A percentile compares a stretch with the other conserved stretches of the same genome.
Conservation (phyloP, 2,113 vertebrate genomes). For the Siniperca knerii region DNA sequence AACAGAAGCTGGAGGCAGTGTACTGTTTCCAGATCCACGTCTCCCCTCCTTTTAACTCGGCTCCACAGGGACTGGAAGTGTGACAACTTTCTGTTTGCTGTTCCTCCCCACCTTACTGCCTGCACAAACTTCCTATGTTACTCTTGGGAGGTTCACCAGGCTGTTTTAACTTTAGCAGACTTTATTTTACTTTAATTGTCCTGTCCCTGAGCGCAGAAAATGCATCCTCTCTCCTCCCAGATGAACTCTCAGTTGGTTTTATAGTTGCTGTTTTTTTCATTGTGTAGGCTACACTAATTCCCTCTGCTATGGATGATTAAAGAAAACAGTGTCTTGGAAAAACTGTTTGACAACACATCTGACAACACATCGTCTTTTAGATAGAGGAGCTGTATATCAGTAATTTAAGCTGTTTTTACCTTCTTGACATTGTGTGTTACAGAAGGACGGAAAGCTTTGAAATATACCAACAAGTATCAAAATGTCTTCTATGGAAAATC, state of each 20-base stretch:
- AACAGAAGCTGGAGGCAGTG: constrained; percentile 67
- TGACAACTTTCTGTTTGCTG: constrained; percentile 77
- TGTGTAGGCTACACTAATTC: constrained; percentile 41
- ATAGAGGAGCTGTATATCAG: constrained; percentile 34
- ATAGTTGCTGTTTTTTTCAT: constrained; percentile 43
- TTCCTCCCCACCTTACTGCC: constrained; percentile 73
- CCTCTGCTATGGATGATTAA: constrained; percentile 63
- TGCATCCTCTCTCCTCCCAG: constrained; percentile 55
- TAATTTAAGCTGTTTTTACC: constrained; percentile 19
- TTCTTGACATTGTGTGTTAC: neutral
- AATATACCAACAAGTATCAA: constrained; percentile 25
- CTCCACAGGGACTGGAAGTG: constrained; percentile 74
- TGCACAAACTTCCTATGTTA: constrained; percentile 66
- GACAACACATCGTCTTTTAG: constrained; percentile 32
- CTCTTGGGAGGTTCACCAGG: constrained; percentile 68
- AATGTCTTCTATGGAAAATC: constrained; percentile 7
- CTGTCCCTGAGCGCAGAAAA: constrained; percentile 68
- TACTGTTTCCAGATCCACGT: constrained; percentile 69
- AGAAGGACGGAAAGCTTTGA: constrained; percentile 11
- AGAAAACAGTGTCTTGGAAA: constrained; percentile 43
- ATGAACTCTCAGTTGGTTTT: constrained; percentile 71
- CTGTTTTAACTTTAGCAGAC: constrained; percentile 77
- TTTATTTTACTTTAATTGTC: constrained; percentile 83
- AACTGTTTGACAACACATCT: constrained; percentile 47
- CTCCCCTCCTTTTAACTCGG: constrained; percentile 61